Percentiles rank a stretch among this genome's conserved stretches.
Evolutionary conservation across 64 coral and sea anemone genomes (phyloP).

Genomic region (Acropora yongei): DNA sequence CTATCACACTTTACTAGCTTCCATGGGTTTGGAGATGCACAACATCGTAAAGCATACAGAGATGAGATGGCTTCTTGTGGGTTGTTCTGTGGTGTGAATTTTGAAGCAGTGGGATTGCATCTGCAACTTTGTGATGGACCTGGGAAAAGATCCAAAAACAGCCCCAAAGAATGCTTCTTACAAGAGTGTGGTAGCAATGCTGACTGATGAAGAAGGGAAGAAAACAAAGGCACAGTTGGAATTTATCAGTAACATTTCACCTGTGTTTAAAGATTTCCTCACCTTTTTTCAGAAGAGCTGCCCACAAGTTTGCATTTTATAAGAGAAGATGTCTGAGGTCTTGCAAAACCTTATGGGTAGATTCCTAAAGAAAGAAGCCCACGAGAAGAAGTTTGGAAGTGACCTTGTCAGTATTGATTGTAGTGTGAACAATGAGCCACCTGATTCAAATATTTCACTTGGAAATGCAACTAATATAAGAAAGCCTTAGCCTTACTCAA

Average conservation of each 20-base stretch:
- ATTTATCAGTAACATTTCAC: slow-evolving; percentile 72
- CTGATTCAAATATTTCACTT: slow-evolving; percentile 42
- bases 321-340: slow-evolving; percentile 64
- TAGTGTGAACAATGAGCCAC: slow-evolving; percentile 44
- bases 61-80: slow-evolving; percentile 69
- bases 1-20: slow-evolving; percentile 16
- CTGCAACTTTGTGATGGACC: slow-evolving; percentile 61
- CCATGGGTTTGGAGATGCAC: slow-evolving; percentile 26
- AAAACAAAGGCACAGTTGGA: slow-evolving; percentile 68
- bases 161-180: slow-evolving; percentile 39
- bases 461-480: not conserved
- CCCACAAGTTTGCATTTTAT: slow-evolving; percentile 66
- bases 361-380: slow-evolving; percentile 60
- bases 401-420: slow-evolving; percentile 50
- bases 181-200: slow-evolving; percentile 60
- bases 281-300: slow-evolving; percentile 65
- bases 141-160: slow-evolving; percentile 67
- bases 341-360: slow-evolving; percentile 63
- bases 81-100: slow-evolving; percentile 54
- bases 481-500: too few species aligned
- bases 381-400: slow-evolving; percentile 65
- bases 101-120: slow-evolving; percentile 65
- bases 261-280: slow-evolving; percentile 78
- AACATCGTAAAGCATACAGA: slow-evolving; percentile 70
- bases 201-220: slow-evolving; percentile 44